Percentiles rank a stretch among this genome's conserved stretches.
Conservation (phyloP, 23 tunicate species). For the Botrylloides violaceus region DNA sequence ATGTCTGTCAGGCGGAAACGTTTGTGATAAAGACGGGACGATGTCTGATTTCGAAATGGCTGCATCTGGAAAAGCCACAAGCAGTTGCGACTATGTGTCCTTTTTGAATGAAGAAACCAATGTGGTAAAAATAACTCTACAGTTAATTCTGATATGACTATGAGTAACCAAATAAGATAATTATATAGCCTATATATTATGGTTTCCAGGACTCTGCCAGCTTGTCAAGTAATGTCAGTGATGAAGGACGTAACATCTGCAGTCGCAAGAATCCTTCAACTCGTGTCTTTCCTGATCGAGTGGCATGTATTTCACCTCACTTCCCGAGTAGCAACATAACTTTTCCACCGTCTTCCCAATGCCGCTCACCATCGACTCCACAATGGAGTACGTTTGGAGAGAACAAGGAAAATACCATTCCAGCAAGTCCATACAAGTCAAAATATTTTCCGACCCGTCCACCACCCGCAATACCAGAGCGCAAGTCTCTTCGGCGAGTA, state of each 20-base stretch:
- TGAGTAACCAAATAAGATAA: too few relatives aligned
- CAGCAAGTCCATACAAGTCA: neutral
- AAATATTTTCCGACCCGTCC: slow-evolving; percentile 10
- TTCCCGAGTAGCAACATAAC: slow-evolving; percentile 5
- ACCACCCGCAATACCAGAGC: slow-evolving; percentile 18
- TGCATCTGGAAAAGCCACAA: too few relatives aligned
- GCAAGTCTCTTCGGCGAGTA: neutral
- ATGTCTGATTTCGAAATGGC: too few relatives aligned
- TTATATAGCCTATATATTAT: too few relatives aligned
- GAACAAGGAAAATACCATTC: slow-evolving; percentile 11
- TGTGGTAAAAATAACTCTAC: too few relatives aligned
- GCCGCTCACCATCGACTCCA: neutral
- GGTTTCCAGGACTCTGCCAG: slow-evolving; percentile 24
- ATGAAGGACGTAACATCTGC: neutral
- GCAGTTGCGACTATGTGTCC: too few relatives aligned
- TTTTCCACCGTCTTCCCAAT: neutral
- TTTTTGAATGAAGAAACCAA: too few relatives aligned
- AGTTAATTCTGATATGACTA: too few relatives aligned
- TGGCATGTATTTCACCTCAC: slow-evolving; percentile 10
- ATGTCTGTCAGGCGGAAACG: too few relatives aligned
- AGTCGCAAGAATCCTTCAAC: neutral
- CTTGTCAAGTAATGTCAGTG: neutral
- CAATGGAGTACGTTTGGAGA: slow-evolving; percentile 21
- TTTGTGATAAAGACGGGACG: too few relatives aligned
- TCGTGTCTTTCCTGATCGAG: neutral